Evolutionary conservation across 2,797 vertebrate species (phyloP), one percentile per base, ranked within the genome.

Genomic region (Mus caroli): DNA sequence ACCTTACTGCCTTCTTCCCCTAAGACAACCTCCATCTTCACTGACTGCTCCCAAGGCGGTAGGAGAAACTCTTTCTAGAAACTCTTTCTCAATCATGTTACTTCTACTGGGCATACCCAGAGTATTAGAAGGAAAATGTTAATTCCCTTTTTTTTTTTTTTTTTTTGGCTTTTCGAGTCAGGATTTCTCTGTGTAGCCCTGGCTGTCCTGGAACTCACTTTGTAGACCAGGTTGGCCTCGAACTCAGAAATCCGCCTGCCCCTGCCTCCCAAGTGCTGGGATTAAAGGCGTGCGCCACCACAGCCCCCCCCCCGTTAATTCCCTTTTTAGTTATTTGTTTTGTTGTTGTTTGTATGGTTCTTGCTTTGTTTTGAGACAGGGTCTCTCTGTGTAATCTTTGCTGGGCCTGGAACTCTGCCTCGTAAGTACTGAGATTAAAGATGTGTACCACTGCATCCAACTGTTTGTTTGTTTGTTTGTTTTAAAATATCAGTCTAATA

Each of bases 391-490:
- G 46, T 46, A 46, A 9, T 8, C 22, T 22, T 37, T 82, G 54
- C 24, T 28, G n/a, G 14, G 56, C 79, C n/a, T 40, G 13, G 56
- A 60, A 75, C 22, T 80, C 19, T 26, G 12, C n/a, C n/a, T 58
- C n/a, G 19, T 7, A 0, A 17, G n/a, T 60, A 9, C 54, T 80
- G n/a, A 34, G n/a, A 80, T 37, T 37, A 58, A 80, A 80, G 34
- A 12, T 20, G 0, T 7, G 34, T 0, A 1, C 34, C 20, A 37
- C 52, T 20, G 20, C 11, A 2, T 20, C 34, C 2, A 5, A 31
- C 77, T 79, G 31, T 79, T n/a, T 24, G 77, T 60, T 46, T 46
- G 46, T 60, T 28, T 67, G 22, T 67, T 67, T 67, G 24, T 77
- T 83, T 43, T 40, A 43, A 37, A 58, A 58, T 56, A 19, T 56